Base-by-base conservation (phyloP, 2,888 invertebrate genomes). In the Palloptera scutellata region DNA sequence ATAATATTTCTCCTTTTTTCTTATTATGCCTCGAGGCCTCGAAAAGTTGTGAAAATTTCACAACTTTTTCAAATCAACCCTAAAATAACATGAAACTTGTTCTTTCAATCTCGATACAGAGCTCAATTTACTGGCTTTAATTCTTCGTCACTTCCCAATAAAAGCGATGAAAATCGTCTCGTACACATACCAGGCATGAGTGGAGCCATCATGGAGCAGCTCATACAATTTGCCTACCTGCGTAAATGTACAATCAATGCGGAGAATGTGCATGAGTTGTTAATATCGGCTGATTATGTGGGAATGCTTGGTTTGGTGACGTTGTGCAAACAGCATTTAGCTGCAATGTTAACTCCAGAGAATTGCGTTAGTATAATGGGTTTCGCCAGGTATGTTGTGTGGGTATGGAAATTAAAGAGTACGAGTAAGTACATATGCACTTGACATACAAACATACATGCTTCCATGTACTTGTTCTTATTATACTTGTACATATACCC, bases 201-300 rank as follows among this genome's bases (percentile, higher is more conserved):
- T 64, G 89, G 91, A 6, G 90, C 91, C 73, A 91, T 93, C 80
- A 90, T 97, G 88, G 88, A 91, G 69, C 87, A 91, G 63, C 87
- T 96, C 51, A 89, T 97, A 71, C 91, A 94, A 75, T 96, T 93
- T 84, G 93, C 95, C 0, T 97, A 97, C 84, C 86, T 95, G 53
- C 88, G 95, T 63, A 90, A 91, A 72, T 88, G 94, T 64, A 89
- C 90, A 69, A 89, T 97, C 30, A 91, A 88, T 67, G 88, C 90
- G 48, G 88, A 90, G 43, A 96, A 95, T 80, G 95, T 96, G 0
- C 91, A 92, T 77, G 89, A 91, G 77, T 86, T 97, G 13, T 87
- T 96, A 52, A 90, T 92, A 76, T 91, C 93, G 0, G 94, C 96
- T 3, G 96, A 97, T 86, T 96, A 95, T 82, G 89, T 97, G 64